phyloP scores from a whole-genome alignment of 1,140 invertebrate species.

The Drosophila tsacasi region DNA sequence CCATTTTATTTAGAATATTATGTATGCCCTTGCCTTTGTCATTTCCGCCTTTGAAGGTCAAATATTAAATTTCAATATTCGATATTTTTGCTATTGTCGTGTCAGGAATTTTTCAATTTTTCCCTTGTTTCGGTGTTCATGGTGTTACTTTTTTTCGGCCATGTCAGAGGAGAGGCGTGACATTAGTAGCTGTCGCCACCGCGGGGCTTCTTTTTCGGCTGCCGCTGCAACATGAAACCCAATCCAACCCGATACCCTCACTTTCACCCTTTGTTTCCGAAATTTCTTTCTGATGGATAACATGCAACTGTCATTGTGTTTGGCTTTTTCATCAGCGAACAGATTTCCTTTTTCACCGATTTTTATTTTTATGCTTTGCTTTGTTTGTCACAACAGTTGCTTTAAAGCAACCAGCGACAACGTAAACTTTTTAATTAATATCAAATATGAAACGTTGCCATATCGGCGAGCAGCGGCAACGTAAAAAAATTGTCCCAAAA shows the following conservation, averaged over 20 bases:
- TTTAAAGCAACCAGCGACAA: constrained; percentile 65
- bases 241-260: constrained; percentile 7
- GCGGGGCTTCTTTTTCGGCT: constrained; percentile 43
- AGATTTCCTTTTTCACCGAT: constrained; percentile 47
- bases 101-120: constrained; percentile 41
- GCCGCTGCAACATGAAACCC: constrained; percentile 50
- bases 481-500: constrained; percentile 35
- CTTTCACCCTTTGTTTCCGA: constrained; percentile 22
- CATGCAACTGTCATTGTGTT: constrained; percentile 68
- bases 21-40: neutral
- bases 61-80: constrained; percentile 30
- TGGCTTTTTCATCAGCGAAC: constrained; percentile 54
- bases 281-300: constrained; percentile 53
- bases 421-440: constrained; percentile 83
- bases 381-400: constrained; percentile 67
- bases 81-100: constrained; percentile 20
- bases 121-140: constrained; percentile 2
- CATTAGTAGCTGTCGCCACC: constrained; percentile 71
- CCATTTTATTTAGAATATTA: neutral
- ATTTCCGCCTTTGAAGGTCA: constrained; percentile 42
- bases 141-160: constrained; percentile 25
- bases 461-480: constrained; percentile 37
- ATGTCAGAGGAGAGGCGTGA: constrained; percentile 68
- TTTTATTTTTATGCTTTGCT: constrained; percentile 5
- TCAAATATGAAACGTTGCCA: constrained; percentile 80